Evolutionary conservation across 2,888 invertebrate genomes (phyloP), one percentile per base, ranked within the genome.

Genomic region (Cosmia trapezina): DNA sequence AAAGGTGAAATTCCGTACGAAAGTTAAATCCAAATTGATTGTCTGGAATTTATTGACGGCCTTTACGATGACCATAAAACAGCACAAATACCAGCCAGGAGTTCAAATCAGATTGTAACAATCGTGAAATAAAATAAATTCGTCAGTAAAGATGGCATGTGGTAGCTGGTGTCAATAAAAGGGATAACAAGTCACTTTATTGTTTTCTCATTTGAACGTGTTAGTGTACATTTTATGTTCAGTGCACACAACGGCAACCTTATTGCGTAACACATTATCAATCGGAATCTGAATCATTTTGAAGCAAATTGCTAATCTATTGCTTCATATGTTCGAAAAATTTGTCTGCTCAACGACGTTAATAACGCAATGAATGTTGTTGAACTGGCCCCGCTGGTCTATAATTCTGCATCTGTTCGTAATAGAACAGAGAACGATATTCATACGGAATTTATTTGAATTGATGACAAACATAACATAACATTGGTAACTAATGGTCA

Each of bases 21-120:
- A 78, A 70, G 60, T 66, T 72, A 79, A 73, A 73, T 78, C 47
- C 60, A 82, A 85, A 85, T 78, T 80, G 76, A 83, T 83, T 54
- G 76, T 76, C 69, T 75, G 78, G 78, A 81, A 86, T 86, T 87
- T 88, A 88, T 82, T 68, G 79, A 76, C 59, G 73, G 61, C 68
- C 70, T 85, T 86, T 81, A 87, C 79, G 84, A 80, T 73, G 67
- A 63, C 57, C 53, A 79, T 87, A 86, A 83, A 87, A 73, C 64
- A 64, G 54, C 56, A 60, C 57, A 70, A 68, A 76, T 70, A 70
- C 73, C 75, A 73, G 56, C 63, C 54, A 73, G 71, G 61, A 78
- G 78, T 69, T 80, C 70, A 75, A 85, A 78, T 80, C 76, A 70
- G 75, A 73, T 83, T 61, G 67, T 81, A 78, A 85, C 85, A 82